Base-by-base conservation (phyloP, 2,113 vertebrate genomes). In the Todiramphus chloris region DNA sequence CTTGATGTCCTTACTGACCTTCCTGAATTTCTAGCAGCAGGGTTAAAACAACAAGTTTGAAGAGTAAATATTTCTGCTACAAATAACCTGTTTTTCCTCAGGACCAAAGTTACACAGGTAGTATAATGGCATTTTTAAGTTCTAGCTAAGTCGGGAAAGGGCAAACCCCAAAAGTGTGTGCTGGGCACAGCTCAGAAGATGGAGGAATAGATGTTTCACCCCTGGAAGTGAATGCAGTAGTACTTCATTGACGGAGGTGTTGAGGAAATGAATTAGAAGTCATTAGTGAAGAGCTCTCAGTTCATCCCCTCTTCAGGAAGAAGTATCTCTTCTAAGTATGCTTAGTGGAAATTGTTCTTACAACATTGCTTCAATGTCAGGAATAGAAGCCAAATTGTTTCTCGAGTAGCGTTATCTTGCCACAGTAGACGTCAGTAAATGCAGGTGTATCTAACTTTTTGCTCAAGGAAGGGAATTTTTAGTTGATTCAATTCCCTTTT, bases 181-280 rank as follows among this genome's bases (percentile, higher is more conserved):
- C 35, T 31, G 28, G 62, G 62, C 53, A 62, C 11, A 73, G 70
- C 63, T 73, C 23, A 80, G 60, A 69, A 44, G 46, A 37, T 35
- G 68, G 41, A 70, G 58, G 43, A 94, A 39, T 10, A 28, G 79
- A 60, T 56, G 27, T 88, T 87, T 79, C 48, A 53, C 53, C 58
- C 30, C 0, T 13, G 35, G 50, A 80, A 53, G 53, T 60, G 74
- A 79, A 62, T 2, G 8, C 24, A 82, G 44, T 30, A n/a, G 83
- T 6, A 25, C 66, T 67, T 89, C 64, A 27, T 70, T 33, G 63
- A 23, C 0, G 0, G 35, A 62, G 79, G 28, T 56, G 86, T 13
- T 90, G 79, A 89, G 90, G 90, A 90, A 89, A 64, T 68, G 76
- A 92, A 83, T 93, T 72, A 80, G 79, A 75, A 88, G 62, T 63